phyloP scores from a whole-genome alignment of 2,797 vertebrate genomes.

The Sardinella longiceps region DNA sequence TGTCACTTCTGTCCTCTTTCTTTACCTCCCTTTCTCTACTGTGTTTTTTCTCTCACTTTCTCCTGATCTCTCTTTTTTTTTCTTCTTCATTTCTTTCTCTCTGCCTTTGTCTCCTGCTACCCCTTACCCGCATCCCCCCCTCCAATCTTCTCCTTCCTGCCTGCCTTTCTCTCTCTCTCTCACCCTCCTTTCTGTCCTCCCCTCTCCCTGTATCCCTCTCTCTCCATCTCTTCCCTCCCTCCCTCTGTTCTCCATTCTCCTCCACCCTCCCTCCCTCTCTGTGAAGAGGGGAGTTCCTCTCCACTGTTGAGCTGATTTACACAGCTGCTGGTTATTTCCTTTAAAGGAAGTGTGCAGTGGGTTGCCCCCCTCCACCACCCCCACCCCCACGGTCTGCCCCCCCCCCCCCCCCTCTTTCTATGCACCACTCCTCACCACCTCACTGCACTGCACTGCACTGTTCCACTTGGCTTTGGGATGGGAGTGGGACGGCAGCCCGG shows the following conservation, averaged over 20 bases:
- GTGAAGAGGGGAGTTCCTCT: slow-evolving; percentile 63
- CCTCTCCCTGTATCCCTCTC: slow-evolving; percentile 27
- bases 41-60: no score
- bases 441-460: slow-evolving; percentile 14
- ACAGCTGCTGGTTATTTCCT: slow-evolving; percentile 80
- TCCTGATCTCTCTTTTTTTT: not conserved
- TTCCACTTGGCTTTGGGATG: not conserved
- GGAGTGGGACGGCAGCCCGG: not conserved
- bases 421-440: no score
- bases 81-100: not conserved
- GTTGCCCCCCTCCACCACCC: slow-evolving; percentile 19
- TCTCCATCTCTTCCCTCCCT: slow-evolving; percentile 11
- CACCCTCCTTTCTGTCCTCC: not conserved
- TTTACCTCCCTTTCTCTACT: no score
- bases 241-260: slow-evolving; percentile 53
- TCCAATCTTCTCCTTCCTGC: no score
- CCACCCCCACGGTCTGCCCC: no score
- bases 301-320: slow-evolving; percentile 70
- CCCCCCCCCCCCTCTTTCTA: no score
- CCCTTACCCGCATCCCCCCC: no score
- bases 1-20: no score
- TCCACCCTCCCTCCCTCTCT: slow-evolving; percentile 42
- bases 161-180: not conserved
- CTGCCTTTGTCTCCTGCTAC: not conserved
- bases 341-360: slow-evolving; percentile 74